A percentile compares a stretch with the other conserved stretches of the same genome.
These are phyloP conservation scores for Nephila pilipes DNA, from an alignment of 1,140 invertebrate species.

Conservation along the genomic window DNA sequence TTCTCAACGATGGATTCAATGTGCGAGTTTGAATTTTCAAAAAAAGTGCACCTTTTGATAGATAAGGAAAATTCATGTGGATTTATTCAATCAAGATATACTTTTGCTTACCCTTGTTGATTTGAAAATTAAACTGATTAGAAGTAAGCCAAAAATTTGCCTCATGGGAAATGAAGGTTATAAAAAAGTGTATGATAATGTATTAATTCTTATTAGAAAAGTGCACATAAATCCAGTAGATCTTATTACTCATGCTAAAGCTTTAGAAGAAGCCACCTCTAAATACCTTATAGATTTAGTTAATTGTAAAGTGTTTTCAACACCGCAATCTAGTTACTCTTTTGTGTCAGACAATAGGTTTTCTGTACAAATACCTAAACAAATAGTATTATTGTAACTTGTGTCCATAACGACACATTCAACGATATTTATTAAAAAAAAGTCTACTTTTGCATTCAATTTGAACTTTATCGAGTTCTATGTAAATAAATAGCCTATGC, in stretches of 20 bases:
- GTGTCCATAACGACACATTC: too few species aligned
- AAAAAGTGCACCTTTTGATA: too few species aligned
- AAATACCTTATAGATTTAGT: conserved; percentile 29
- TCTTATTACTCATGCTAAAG: conserved; percentile 23
- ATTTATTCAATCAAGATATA: too few species aligned
- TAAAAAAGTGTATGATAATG: conserved; percentile 19
- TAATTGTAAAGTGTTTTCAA: conserved; percentile 12
- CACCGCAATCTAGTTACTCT: not conserved
- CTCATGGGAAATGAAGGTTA: not conserved
- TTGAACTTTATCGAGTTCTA: not conserved
- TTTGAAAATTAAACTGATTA: too few species aligned
- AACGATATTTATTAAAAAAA: too few species aligned
- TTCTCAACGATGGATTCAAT: too few species aligned
- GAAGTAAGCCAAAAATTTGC: not conserved
- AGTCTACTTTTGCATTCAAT: not conserved
- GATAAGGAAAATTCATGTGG: too few species aligned
- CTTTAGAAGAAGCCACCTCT: not conserved
- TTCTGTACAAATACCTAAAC: not conserved
- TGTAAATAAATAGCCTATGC: not conserved
- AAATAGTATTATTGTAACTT: too few species aligned
- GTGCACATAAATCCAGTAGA: too few species aligned
- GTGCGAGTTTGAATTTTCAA: too few species aligned
- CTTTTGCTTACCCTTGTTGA: too few species aligned
- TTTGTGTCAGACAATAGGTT: conserved; percentile 38
- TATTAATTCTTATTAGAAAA: conserved; percentile 43